phyloP scores from a whole-genome alignment of 1,140 invertebrate genomes.

The Anoplophora glabripennis region DNA sequence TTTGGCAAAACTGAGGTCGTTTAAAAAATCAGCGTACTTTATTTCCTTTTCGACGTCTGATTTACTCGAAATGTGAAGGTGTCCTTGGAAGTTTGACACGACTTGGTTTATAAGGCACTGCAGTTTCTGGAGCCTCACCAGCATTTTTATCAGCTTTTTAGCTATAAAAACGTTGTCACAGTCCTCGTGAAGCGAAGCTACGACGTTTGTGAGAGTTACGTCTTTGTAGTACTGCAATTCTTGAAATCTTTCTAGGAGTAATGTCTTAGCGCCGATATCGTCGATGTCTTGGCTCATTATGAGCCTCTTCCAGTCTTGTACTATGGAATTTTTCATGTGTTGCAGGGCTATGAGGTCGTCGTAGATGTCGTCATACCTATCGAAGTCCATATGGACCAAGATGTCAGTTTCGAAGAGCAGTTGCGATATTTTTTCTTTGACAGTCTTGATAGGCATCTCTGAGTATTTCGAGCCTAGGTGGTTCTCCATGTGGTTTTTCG shows the following conservation, averaged over 20 bases:
- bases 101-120: constrained; percentile 35
- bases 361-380: constrained; percentile 32
- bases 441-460: constrained; percentile 29
- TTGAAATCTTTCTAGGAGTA: constrained; percentile 30
- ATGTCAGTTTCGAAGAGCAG: constrained; percentile 32
- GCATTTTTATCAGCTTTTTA: constrained; percentile 33
- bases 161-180: constrained; percentile 31
- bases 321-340: constrained; percentile 25
- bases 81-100: constrained; percentile 32
- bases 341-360: constrained; percentile 31
- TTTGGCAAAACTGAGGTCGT: constrained; percentile 27
- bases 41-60: constrained; percentile 35
- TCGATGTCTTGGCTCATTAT: constrained; percentile 31
- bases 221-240: constrained; percentile 34
- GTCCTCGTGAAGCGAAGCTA: constrained; percentile 19
- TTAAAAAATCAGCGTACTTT: constrained; percentile 33
- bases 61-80: constrained; percentile 28
- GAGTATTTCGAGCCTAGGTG: not conserved
- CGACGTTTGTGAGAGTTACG: constrained; percentile 26
- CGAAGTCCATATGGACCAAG: constrained; percentile 33
- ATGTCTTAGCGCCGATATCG: constrained; percentile 30
- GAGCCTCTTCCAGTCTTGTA: constrained; percentile 35
- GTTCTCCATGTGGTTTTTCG: constrained; percentile 14
- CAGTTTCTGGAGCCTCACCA: constrained; percentile 35
- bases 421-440: constrained; percentile 34